These are phyloP conservation scores for Psammodynastes pulverulentus DNA, from an alignment of 2,113 vertebrate species.

Conservation along the genomic window DNA sequence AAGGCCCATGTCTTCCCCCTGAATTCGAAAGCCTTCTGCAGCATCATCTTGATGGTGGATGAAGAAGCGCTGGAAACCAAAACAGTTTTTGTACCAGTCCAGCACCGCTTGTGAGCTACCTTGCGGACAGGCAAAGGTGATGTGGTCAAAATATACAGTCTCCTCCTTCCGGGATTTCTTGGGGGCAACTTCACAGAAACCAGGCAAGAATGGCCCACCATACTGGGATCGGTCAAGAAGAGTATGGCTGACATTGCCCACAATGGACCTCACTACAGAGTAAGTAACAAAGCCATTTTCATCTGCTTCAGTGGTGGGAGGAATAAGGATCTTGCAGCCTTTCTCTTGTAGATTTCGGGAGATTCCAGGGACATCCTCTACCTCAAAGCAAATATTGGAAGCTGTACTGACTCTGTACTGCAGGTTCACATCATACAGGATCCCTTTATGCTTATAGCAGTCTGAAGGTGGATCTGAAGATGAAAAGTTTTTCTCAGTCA, in stretches of 20 bases:
- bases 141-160: constrained; percentile 86
- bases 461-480: neutral
- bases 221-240: constrained; percentile 79
- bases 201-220: constrained; percentile 79
- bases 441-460: fast-evolving
- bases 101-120: constrained; percentile 66
- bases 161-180: constrained; percentile 9
- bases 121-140: constrained; percentile 79
- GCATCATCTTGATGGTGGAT: constrained; percentile 73
- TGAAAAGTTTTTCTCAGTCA: neutral
- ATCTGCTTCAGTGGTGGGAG: constrained; percentile 75
- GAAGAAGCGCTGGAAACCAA: constrained; percentile 84
- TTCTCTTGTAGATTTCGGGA: constrained; percentile 62
- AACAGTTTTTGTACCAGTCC: constrained; percentile 83
- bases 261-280: constrained; percentile 74
- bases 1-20: constrained; percentile 76
- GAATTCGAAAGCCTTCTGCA: constrained; percentile 59
- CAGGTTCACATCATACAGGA: constrained; percentile 75
- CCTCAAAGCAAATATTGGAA: constrained; percentile 89
- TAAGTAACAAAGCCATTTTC: constrained; percentile 74
- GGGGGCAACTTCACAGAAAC: constrained; percentile 66
- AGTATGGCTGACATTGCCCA: constrained; percentile 87
- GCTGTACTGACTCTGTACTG: constrained; percentile 75
- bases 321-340: constrained; percentile 79
- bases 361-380: constrained; percentile 72